Conservation (phyloP, 2,113 vertebrate genomes). For the Taxidea taxus region DNA sequence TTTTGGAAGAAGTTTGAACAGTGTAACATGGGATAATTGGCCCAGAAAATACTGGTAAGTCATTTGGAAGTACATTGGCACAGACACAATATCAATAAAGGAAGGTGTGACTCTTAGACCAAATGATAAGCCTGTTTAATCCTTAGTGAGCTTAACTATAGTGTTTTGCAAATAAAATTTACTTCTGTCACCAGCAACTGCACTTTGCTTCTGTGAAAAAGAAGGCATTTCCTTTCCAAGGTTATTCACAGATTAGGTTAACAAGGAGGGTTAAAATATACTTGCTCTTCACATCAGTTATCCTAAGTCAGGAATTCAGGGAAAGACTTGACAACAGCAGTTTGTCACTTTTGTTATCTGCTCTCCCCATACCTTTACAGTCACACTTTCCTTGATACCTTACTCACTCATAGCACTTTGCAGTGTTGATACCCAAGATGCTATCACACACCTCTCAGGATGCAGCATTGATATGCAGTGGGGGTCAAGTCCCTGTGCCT, state of each 20-base stretch:
- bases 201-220: neutral
- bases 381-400: neutral
- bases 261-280: neutral
- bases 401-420: neutral
- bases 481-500: neutral
- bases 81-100: neutral
- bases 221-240: neutral
- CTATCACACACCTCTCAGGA: neutral
- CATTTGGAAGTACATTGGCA: constrained; percentile 32
- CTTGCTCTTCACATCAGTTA: neutral
- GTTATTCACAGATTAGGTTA: neutral
- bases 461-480: neutral
- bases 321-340: neutral
- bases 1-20: constrained; percentile 33
- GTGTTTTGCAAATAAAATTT: neutral
- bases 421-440: neutral
- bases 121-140: neutral
- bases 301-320: neutral
- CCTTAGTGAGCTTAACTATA: neutral
- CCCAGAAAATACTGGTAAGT: neutral
- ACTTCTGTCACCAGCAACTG: neutral
- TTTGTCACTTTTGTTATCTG: neutral
- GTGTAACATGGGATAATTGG: neutral
- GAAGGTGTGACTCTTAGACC: neutral
- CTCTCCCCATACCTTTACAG: neutral